Percentiles rank a stretch among this genome's conserved stretches.
Conservation (phyloP, 2,113 vertebrate genomes). For the Toxostoma redivivum region DNA sequence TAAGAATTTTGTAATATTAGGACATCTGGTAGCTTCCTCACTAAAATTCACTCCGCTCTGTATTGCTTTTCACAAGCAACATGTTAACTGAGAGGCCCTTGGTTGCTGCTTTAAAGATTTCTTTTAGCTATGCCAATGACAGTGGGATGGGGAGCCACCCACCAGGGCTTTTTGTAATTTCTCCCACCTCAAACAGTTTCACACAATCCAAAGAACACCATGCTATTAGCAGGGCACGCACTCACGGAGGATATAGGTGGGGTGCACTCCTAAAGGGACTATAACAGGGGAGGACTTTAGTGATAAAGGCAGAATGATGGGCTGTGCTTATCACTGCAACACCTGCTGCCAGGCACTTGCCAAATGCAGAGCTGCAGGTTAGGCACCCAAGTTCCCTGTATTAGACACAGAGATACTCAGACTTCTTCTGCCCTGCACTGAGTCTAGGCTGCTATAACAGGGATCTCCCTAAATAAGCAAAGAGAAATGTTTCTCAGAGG, state of each 20-base stretch:
- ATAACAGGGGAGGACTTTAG: not conserved
- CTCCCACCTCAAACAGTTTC: not conserved
- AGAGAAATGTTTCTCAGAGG: not conserved
- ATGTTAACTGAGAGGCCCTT: not conserved
- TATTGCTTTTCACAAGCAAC: not conserved
- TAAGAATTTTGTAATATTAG: not conserved
- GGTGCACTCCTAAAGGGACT: not conserved
- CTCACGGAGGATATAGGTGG: not conserved
- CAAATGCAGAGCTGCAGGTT: not conserved
- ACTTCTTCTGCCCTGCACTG: not conserved
- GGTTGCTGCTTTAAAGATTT: not conserved
- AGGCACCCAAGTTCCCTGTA: not conserved
- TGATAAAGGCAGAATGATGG: not conserved
- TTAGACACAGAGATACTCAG: not conserved
- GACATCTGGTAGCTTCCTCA: not conserved
- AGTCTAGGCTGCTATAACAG: not conserved
- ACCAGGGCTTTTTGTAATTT: not conserved
- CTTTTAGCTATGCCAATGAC: not conserved
- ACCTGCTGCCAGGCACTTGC: not conserved
- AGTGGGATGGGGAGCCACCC: not conserved
- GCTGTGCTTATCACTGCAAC: not conserved
- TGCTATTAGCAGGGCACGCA: not conserved
- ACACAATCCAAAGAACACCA: not conserved
- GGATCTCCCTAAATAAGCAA: not conserved
- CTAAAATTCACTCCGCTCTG: not conserved